Evolutionary conservation across 2,797 vertebrate species (phyloP).

Genomic region (Falco columbarius): DNA sequence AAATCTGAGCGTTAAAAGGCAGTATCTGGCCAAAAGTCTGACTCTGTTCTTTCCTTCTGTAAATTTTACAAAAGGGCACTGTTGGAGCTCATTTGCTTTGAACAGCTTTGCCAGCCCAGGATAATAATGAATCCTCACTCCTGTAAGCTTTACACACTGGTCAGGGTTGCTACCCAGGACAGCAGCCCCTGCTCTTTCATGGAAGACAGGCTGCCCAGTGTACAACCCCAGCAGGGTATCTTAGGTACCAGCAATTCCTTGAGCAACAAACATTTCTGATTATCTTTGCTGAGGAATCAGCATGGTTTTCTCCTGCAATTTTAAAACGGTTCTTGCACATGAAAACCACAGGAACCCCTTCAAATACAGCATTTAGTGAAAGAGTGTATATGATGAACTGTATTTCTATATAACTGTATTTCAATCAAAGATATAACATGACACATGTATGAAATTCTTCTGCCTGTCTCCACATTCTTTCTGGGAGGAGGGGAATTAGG

Average conservation of each 20-base stretch:
- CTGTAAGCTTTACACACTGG: not conserved
- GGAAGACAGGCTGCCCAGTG: not conserved
- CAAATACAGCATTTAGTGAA: not conserved
- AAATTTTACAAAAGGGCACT: not conserved
- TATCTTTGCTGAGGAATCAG: not conserved
- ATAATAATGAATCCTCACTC: not conserved
- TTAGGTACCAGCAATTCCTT: not conserved
- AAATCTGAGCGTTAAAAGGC: not conserved
- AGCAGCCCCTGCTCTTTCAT: not conserved
- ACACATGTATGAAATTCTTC: not conserved
- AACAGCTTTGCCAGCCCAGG: not conserved
- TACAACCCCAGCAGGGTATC: not conserved
- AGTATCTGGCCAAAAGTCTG: not conserved
- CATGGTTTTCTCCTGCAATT: not conserved
- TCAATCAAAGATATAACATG: not conserved
- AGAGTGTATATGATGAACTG: not conserved
- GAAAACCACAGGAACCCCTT: not conserved
- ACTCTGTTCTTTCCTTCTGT: not conserved
- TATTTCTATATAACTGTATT: not conserved
- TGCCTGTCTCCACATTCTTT: not conserved
- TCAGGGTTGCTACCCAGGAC: not conserved
- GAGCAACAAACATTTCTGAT: not conserved
- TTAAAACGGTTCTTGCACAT: not conserved
- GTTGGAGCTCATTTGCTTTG: not conserved
- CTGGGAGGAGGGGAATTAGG: not conserved